A percentile compares a stretch with the other conserved stretches of the same genome.
Conservation (phyloP, 2,113 vertebrate species). For the Drymodes brunneopygia region DNA sequence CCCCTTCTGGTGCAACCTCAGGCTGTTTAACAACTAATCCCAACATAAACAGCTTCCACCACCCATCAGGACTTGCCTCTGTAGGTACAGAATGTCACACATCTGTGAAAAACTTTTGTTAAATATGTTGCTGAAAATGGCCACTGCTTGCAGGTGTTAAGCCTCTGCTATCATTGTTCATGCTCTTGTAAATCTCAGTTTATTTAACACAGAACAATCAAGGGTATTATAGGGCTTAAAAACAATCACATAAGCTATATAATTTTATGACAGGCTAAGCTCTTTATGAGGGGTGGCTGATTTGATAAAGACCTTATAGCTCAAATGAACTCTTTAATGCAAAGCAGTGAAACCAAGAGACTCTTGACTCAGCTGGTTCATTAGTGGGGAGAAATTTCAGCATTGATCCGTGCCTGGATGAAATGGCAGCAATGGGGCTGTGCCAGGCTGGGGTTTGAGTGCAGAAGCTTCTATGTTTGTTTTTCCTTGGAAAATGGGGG, state of each 20-base stretch:
- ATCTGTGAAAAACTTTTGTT: slow-evolving; percentile 27
- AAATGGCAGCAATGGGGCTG: neutral
- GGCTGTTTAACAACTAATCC: neutral
- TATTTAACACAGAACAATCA: slow-evolving; percentile 71
- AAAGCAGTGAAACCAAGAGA: neutral
- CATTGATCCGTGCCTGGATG: neutral
- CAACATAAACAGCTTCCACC: neutral
- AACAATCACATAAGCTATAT: slow-evolving; percentile 62
- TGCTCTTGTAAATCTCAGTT: slow-evolving; percentile 67
- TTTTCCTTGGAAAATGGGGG: neutral
- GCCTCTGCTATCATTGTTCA: slow-evolving; percentile 31
- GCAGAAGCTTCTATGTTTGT: neutral
- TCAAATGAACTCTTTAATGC: slow-evolving; percentile 11
- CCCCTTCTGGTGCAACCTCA: neutral
- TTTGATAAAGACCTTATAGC: slow-evolving; percentile 27
- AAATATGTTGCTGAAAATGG: neutral
- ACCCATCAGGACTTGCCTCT: neutral
- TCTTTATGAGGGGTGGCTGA: slow-evolving; percentile 47
- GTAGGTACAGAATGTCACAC: neutral
- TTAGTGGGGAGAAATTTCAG: neutral
- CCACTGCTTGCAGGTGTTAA: neutral
- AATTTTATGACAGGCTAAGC: slow-evolving; percentile 32
- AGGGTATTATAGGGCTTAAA: slow-evolving; percentile 68
- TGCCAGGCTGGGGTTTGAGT: neutral
- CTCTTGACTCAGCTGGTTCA: neutral